phyloP scores from a whole-genome alignment of 1,140 invertebrate genomes.

The Oscheius sp. region DNA sequence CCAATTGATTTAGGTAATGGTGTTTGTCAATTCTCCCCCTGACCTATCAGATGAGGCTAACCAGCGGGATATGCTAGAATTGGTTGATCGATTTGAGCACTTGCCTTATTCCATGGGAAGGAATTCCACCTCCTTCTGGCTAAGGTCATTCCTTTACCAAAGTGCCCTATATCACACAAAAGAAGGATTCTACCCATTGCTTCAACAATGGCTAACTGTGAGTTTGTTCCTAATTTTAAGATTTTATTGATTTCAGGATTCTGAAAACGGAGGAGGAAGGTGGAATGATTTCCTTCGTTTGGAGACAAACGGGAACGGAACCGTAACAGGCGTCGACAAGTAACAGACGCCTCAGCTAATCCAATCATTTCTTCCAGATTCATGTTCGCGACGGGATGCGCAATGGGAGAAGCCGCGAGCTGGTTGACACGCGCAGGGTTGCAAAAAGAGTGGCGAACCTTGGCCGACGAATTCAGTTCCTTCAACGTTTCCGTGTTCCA shows the following conservation, averaged over 20 bases:
- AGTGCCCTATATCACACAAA: constrained; percentile 31
- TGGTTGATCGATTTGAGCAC: constrained; percentile 40
- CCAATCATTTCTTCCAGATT: constrained; percentile 3
- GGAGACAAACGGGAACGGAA: constrained; percentile 22
- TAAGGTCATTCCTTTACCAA: constrained; percentile 37
- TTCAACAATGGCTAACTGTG: constrained; percentile 31
- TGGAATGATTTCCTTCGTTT: constrained; percentile 44
- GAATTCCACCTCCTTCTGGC: constrained; percentile 45
- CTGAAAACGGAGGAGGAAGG: constrained; percentile 32
- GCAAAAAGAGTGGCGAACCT: constrained; percentile 37
- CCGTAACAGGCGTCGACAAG: constrained; percentile 37
- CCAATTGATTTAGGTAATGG: constrained; percentile 18
- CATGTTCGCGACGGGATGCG: constrained; percentile 42
- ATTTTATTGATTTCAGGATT: constrained; percentile 25
- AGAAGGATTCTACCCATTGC: constrained; percentile 33
- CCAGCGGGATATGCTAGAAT: constrained; percentile 32
- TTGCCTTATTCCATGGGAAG: constrained; percentile 42
- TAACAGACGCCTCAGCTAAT: background rate
- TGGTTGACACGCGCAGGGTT: constrained; percentile 26
- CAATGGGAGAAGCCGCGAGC: constrained; percentile 35
- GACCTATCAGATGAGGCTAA: constrained; percentile 30
- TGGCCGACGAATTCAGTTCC: constrained; percentile 21
- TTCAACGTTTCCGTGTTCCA: constrained; percentile 45
- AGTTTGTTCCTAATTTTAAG: background rate
- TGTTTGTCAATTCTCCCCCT: constrained; percentile 42